phyloP scores from a whole-genome alignment of 1,140 invertebrate genomes.

The Zophobas atratus region DNA sequence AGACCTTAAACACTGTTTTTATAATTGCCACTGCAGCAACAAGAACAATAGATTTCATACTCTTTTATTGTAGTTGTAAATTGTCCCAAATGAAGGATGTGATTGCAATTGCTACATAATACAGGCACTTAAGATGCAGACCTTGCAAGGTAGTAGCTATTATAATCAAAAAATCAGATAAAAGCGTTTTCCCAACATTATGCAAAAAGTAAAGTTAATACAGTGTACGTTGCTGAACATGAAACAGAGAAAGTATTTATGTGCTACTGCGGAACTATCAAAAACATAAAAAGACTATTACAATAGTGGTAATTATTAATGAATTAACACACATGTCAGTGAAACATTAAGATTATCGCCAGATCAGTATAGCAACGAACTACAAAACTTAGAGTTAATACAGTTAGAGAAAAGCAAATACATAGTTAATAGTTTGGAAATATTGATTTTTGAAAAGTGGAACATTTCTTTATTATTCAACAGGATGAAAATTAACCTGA shows the following conservation, averaged over 20 bases:
- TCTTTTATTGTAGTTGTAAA: constrained; percentile 1
- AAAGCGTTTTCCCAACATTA: constrained; percentile 22
- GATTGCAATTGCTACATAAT: constrained; percentile 3
- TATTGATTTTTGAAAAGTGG: too few relatives aligned
- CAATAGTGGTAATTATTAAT: constrained; percentile 3
- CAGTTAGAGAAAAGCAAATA: too few relatives aligned
- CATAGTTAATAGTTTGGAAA: too few relatives aligned
- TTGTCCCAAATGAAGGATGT: constrained; percentile 8
- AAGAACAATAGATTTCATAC: constrained; percentile 15
- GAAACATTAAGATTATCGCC: constrained; percentile 1
- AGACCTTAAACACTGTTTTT: background rate
- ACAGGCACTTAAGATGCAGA: constrained; percentile 1
- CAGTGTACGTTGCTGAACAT: background rate
- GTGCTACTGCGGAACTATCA: constrained; percentile 9
- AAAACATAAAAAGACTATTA: constrained; percentile 8
- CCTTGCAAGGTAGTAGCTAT: constrained; percentile 3
- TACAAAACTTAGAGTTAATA: too few relatives aligned
- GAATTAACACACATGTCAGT: constrained; percentile 22
- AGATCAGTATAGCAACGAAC: too few relatives aligned
- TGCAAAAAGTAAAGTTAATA: constrained; percentile 1
- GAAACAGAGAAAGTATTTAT: constrained; percentile 15
- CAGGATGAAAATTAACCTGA: constrained; percentile 3
- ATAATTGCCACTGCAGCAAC: background rate
- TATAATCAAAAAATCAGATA: constrained; percentile 12
- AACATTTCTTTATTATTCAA: too few relatives aligned